Base-by-base conservation (phyloP, 2,888 invertebrate genomes). In the Aleiodes alternator region DNA sequence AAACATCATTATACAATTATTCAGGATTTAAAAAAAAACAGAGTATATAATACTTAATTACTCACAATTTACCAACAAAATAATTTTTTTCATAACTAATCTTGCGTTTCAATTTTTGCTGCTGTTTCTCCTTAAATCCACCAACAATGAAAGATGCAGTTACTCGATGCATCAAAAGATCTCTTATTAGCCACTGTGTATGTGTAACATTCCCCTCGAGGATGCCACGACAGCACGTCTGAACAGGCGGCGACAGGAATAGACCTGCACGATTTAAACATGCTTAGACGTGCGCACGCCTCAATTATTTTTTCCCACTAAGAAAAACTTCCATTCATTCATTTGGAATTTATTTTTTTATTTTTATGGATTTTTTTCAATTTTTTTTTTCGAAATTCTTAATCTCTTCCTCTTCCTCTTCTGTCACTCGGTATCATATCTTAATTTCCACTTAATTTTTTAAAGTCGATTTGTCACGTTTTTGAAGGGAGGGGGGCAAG, bases 231-330 rank as follows among this genome's bases (percentile, higher is more conserved):
- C 75, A 66, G 78, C 31, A 64, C 69, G 84, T 84, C 86, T 84
- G 80, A 79, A 73, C 74, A 51, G 86, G 82, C 85, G 81, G 78
- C 78, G 81, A 81, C 82, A 77, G 79, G 83, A 84, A 86, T 87
- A 85, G 81, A 80, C 72, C 74, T 70, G 77, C 74, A 74, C 50
- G 34, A 31, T 34, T 77, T 75, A 72, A 66, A 64, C 23, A 43
- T 68, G 53, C n/a, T 31, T 29, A 31, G 29, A 14, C 68, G 23
- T 23, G 23, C 23, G 6, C 68, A 51, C n/a, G 51, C 6, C 51
- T 51, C 53, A 68, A 51, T 68, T 68, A 68, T 34, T 48, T 64
- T 23, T 64, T 64, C 64, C 23, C 64, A 64, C 64, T 23, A 16
- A 61, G 53, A 68, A 29, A 23, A 23, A 23, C 23, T 1, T 51